A percentile compares a stretch with the other conserved stretches of the same genome.
phyloP scores from a whole-genome alignment of 2,888 invertebrate species.

The Petrolisthes cinctipes region DNA sequence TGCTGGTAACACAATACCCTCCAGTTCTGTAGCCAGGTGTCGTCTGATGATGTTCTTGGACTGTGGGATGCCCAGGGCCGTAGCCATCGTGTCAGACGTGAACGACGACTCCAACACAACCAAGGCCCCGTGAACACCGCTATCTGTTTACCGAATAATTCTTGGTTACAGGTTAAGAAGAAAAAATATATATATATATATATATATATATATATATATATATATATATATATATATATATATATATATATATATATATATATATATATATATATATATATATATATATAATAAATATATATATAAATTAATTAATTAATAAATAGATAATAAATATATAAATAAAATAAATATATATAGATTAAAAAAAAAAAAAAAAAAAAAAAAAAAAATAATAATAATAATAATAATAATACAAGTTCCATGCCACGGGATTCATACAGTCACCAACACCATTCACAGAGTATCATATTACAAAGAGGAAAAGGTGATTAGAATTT shows the following conservation, averaged over 20 bases:
- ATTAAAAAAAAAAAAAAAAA: too few relatives aligned
- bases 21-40: slow-evolving; percentile 91
- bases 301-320: not conserved
- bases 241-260: slow-evolving; percentile 1
- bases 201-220: slow-evolving; percentile 1
- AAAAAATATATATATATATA: not conserved
- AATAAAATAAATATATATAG: not conserved
- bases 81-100: slow-evolving; percentile 94
- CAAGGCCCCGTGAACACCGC: slow-evolving; percentile 94
- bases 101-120: slow-evolving; percentile 94
- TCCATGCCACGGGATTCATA: too few relatives aligned
- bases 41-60: slow-evolving; percentile 93
- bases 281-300: not conserved
- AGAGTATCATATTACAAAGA: too few relatives aligned
- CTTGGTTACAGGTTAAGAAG: not conserved
- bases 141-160: slow-evolving; percentile 76
- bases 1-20: slow-evolving; percentile 90
- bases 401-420: too few relatives aligned
- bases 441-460: too few relatives aligned
- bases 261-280: not conserved
- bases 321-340: not conserved
- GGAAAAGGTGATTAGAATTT: too few relatives aligned
- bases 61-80: slow-evolving; percentile 87
- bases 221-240: slow-evolving; percentile 1
- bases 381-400: too few relatives aligned